Base-by-base conservation (phyloP, 35 echinoderm and acorn worm genomes). In the Chiridota heheva region DNA sequence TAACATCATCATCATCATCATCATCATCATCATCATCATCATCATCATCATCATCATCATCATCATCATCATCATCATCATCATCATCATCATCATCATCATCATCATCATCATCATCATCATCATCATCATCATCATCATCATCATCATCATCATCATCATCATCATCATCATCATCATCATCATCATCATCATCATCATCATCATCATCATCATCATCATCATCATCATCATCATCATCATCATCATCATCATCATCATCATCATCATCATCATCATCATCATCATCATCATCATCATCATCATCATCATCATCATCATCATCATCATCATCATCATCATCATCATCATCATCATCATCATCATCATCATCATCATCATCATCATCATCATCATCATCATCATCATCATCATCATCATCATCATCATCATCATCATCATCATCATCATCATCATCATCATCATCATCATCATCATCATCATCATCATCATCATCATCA, bases 31-130 rank as follows among this genome's bases (percentile, higher is more conserved):
- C 47, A 51, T 51, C 47, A 51, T 51, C 47, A 51, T 51, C 47
- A 51, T 51, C 47, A 51, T 51, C 47, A 51, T 51, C 47, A 51
- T 51, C 47, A 51, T 51, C 47, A 51, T 51, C 47, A 51, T 51
- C 47, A 51, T 51, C 47, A 51, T 51, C 47, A 51, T 51, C 47
- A 51, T 51, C 47, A 51, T 51, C 47, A 51, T 51, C 47, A 51
- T 51, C 47, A 51, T 51, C 47, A 51, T 51, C 47, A 51, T 51
- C 47, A 51, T 51, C 47, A 51, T 51, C 47, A 51, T 51, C 47
- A 51, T 51, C 47, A 51, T 51, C 47, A 51, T 51, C 47, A 51
- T 51, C 47, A 51, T 51, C 47, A 51, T 51, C 47, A 51, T 51
- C 47, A 51, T 51, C 47, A 51, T n/a, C 47, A 51, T 51, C 47